Base-by-base conservation (phyloP, 2,797 vertebrate genomes). In the Acanthornis magna region DNA sequence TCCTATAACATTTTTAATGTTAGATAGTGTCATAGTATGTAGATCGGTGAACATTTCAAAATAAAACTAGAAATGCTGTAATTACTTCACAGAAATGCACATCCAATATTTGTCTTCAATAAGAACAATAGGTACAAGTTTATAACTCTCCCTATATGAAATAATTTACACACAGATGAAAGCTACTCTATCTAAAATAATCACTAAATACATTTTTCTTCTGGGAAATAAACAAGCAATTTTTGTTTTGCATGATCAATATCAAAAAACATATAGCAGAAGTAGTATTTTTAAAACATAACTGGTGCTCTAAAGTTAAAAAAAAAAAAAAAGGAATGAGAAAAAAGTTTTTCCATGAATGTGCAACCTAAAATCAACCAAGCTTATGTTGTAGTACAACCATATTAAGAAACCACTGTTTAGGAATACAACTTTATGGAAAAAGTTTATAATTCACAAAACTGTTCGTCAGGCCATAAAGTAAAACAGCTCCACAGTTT, bases 151-250 rank as follows among this genome's bases (percentile, higher is more conserved):
- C 96, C 97, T 98, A 98, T 97, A 98, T 97, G 98, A 98, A 98
- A 98, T 98, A 98, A 98, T 98, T 98, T 98, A 98, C 98, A 98
- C 98, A 98, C 98, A 98, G 97, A 98, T 98, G 98, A 98, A 98
- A 98, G 97, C 98, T 98, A 98, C 97, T 97, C 98, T 98, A 98
- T 96, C 98, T 98, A 98, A 98, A 98, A 98, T 98, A 98, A 98
- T 98, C 98, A 98, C 98, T 98, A 98, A 97, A 98, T 98, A 98
- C 98, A 98, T 97, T 98, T 98, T 95, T 97, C 76, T 97, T 97
- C 96, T 97, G 96, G 94, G 98, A 98, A 98, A 98, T 98, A 98
- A 98, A 99, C 98, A 98, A 98, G 98, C 98, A 98, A 97, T 97
- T 90, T 96, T 97, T 97, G 73, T 98, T 98, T 97, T 97, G 97